A percentile compares a stretch with the other conserved stretches of the same genome.
Conservation (phyloP, 2,797 vertebrate genomes). For the Merluccius polli region DNA sequence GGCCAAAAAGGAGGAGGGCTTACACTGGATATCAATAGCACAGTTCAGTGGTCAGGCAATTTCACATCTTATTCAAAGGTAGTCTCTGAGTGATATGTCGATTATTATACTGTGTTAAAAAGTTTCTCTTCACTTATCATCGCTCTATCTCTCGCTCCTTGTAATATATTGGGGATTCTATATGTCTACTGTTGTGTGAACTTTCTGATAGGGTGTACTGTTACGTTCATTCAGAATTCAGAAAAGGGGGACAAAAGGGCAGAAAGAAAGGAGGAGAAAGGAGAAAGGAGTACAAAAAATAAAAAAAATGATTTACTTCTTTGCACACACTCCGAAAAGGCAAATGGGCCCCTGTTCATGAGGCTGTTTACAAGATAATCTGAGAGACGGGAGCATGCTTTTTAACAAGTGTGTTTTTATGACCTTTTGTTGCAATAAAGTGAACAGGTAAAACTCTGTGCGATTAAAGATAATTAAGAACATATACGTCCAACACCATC, state of each 20-base stretch:
- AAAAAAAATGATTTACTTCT: slow-evolving; percentile 27
- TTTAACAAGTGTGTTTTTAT: slow-evolving; percentile 77
- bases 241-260: slow-evolving; percentile 12
- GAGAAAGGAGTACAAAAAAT: background rate
- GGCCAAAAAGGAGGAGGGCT: slow-evolving; percentile 31
- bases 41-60: slow-evolving; percentile 47
- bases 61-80: slow-evolving; percentile 51
- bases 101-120: slow-evolving; percentile 61
- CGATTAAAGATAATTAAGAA: slow-evolving; percentile 82
- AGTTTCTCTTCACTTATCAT: slow-evolving; percentile 41
- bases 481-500: slow-evolving; percentile 74
- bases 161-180: slow-evolving; percentile 39
- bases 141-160: slow-evolving; percentile 32
- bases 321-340: slow-evolving; percentile 30
- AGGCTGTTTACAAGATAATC: slow-evolving; percentile 74
- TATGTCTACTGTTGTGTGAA: slow-evolving; percentile 22
- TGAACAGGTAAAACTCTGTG: slow-evolving; percentile 77
- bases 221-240: slow-evolving; percentile 23
- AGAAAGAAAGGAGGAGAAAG: background rate
- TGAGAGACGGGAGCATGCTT: slow-evolving; percentile 66
- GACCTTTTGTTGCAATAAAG: slow-evolving; percentile 76
- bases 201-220: slow-evolving; percentile 25
- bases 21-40: slow-evolving; percentile 52
- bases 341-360: slow-evolving; percentile 57
- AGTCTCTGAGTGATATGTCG: slow-evolving; percentile 53